phyloP scores from a whole-genome alignment of 1,140 invertebrate species.

The Tenebrio molitor region DNA sequence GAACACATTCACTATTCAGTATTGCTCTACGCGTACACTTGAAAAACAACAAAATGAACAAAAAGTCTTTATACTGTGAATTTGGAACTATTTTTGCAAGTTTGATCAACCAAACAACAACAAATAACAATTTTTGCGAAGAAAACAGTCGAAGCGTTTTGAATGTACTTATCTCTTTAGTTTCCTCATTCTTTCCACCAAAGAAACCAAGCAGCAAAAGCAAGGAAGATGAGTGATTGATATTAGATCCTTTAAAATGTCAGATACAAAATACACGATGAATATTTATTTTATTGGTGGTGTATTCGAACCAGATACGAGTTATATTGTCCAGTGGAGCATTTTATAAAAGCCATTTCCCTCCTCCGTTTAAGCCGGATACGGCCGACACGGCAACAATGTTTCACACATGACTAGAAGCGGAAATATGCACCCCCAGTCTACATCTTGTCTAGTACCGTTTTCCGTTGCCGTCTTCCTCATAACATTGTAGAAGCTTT shows the following conservation, averaged over 20 bases:
- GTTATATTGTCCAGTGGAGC: conserved; percentile 48
- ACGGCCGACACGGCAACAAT: conserved; percentile 48
- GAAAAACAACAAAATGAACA: too few species aligned
- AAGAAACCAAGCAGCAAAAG: not conserved
- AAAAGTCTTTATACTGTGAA: too few species aligned
- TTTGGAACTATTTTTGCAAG: too few species aligned
- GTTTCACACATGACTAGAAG: conserved; percentile 51
- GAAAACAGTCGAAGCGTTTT: too few species aligned
- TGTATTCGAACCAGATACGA: conserved; percentile 33
- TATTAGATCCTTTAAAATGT: conserved; percentile 27
- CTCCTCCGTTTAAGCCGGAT: conserved; percentile 49
- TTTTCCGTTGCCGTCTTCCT: conserved; percentile 34
- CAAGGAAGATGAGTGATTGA: conserved; percentile 8
- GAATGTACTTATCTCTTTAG: too few species aligned
- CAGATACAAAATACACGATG: conserved; percentile 25
- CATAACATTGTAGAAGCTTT: not conserved
- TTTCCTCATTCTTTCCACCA: too few species aligned
- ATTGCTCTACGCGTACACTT: too few species aligned
- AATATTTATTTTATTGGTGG: conserved; percentile 45
- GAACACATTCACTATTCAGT: too few species aligned
- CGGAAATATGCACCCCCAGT: conserved; percentile 44
- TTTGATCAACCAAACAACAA: too few species aligned
- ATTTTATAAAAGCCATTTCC: conserved; percentile 53
- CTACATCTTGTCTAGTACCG: conserved; percentile 43
- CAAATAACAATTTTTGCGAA: too few species aligned